Evolutionary conservation across 2,888 invertebrate genomes (phyloP).

Genomic region (Dynastes tityus): DNA sequence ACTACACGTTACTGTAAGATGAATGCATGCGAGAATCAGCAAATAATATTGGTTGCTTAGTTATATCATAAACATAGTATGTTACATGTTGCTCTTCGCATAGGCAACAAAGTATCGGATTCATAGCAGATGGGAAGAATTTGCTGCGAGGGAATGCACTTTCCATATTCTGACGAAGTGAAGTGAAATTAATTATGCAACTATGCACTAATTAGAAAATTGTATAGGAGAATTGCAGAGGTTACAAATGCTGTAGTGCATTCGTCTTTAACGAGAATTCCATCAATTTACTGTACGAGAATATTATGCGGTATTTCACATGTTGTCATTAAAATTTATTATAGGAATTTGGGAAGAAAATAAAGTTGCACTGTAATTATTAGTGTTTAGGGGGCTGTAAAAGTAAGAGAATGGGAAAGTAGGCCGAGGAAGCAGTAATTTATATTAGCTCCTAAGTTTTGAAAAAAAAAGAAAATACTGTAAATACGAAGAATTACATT

Average conservation of each 20-base stretch:
- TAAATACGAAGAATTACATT: too few species aligned
- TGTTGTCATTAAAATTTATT: too few species aligned
- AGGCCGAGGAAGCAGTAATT: too few species aligned
- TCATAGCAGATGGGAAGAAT: not conserved
- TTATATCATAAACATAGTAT: constrained; percentile 9
- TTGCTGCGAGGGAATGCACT: not conserved
- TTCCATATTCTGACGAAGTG: not conserved
- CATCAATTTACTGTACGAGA: constrained; percentile 11
- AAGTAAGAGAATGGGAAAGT: too few species aligned
- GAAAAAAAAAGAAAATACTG: too few species aligned
- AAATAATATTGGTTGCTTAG: constrained; percentile 17
- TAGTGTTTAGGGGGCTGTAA: too few species aligned
- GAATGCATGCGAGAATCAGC: constrained; percentile 26
- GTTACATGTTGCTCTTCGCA: not conserved
- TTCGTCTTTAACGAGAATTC: not conserved
- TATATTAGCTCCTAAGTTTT: too few species aligned
- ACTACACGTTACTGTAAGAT: not conserved
- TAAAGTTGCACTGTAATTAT: too few species aligned
- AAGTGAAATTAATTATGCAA: constrained; percentile 8
- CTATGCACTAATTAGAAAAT: not conserved
- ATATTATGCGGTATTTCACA: not conserved
- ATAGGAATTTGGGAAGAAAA: too few species aligned
- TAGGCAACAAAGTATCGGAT: not conserved
- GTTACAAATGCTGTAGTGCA: not conserved
- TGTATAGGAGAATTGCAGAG: not conserved